phyloP scores from a whole-genome alignment of 2,888 invertebrate species.

The Hirtodrosophila confusa region DNA sequence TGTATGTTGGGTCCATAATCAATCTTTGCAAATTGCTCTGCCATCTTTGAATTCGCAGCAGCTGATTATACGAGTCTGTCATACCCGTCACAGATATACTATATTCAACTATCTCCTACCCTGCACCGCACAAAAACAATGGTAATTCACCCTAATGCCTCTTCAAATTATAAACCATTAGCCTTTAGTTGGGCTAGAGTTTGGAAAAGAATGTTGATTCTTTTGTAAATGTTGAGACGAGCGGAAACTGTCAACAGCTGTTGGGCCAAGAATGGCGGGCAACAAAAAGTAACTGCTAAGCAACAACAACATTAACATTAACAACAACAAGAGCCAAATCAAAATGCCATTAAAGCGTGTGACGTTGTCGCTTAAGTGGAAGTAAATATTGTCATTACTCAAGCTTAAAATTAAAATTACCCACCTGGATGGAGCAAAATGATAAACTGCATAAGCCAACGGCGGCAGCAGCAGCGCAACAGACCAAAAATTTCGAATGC shows the following conservation, averaged over 20 bases:
- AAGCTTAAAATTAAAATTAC: constrained; percentile 82
- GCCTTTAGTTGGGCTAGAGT: constrained; percentile 6
- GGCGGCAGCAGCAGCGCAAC: constrained; percentile 58
- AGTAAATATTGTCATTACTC: constrained; percentile 82
- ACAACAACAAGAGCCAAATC: constrained; percentile 58
- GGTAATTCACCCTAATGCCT: constrained; percentile 9
- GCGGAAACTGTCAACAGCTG: constrained; percentile 52
- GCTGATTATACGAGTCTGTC: too few species aligned
- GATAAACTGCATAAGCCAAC: constrained; percentile 80
- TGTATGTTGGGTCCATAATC: too few species aligned
- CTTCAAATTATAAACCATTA: constrained; percentile 11
- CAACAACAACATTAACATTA: constrained; percentile 18
- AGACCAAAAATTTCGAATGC: constrained; percentile 76
- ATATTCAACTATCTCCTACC: too few species aligned
- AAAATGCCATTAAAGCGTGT: constrained; percentile 81
- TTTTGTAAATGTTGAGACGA: constrained; percentile 20
- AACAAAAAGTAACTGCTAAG: constrained; percentile 36
- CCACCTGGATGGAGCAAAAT: constrained; percentile 73
- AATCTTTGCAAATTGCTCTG: too few species aligned
- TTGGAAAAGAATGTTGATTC: constrained; percentile 2
- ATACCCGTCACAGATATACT: too few species aligned
- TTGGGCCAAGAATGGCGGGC: constrained; percentile 11
- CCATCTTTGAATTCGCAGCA: too few species aligned
- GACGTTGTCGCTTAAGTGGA: constrained; percentile 72
- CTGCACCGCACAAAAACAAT: too few species aligned